These are phyloP conservation scores for Aldabrachelys gigantea DNA, from an alignment of 2,113 vertebrate species.

Conservation along the genomic window DNA sequence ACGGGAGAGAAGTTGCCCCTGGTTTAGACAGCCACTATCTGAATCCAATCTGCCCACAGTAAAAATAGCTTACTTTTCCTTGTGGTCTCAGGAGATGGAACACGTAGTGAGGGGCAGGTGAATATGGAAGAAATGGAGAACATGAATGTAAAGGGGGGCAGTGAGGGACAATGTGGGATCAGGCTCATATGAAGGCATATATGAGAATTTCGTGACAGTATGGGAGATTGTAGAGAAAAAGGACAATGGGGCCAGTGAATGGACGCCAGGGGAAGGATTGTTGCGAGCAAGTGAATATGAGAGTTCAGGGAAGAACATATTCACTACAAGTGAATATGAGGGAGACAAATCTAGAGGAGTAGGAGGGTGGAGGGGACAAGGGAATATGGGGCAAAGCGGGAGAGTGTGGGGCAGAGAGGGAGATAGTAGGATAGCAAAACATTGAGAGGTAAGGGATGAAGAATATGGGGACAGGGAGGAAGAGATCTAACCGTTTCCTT, in stretches of 20 bases:
- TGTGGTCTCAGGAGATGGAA: neutral
- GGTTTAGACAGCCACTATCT: neutral
- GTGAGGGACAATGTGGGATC: neutral
- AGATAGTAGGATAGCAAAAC: neutral
- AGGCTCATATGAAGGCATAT: neutral
- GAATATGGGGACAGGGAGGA: neutral
- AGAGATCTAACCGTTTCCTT: neutral
- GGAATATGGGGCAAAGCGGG: neutral
- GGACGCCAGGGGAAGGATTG: too few relatives aligned
- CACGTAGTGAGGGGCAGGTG: neutral
- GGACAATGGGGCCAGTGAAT: neutral
- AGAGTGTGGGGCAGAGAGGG: neutral
- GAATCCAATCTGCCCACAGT: neutral
- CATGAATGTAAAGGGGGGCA: neutral
- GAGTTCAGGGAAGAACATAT: neutral
- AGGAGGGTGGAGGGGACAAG: neutral
- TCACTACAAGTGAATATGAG: neutral
- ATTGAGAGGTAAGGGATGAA: neutral
- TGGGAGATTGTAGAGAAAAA: neutral
- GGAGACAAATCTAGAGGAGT: neutral
- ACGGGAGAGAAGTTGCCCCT: neutral
- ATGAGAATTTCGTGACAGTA: neutral
- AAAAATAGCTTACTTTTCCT: neutral
- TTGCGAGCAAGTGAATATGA: neutral
- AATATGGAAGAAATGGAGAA: neutral